Evolutionary conservation across 92 coral and sea anemone genomes (phyloP), one percentile per base, ranked within the genome.

Genomic region (Actinernus sp.): DNA sequence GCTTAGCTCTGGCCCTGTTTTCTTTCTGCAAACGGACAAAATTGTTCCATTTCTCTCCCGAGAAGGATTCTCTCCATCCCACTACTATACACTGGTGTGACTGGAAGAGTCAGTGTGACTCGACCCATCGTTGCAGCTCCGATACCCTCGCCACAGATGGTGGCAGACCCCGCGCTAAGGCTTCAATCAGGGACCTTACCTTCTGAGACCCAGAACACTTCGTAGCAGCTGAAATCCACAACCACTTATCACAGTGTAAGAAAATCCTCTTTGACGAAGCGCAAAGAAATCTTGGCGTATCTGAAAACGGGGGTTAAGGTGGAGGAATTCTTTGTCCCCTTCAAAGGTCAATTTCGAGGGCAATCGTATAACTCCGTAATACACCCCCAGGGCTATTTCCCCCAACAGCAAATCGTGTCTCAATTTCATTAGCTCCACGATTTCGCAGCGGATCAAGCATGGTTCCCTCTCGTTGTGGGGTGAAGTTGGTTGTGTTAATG

Each of bases 301-400:
- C 58, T 72, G 17, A 26, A 16, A 13, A 1, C 22, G 19, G 61
- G 70, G 47, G 50, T 58, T 4, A 29, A 49, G 24, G 52, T 59
- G 4, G 29, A 48, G 3, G 47, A 72, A 17, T 58, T 72, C 50
- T 72, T 59, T 31, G 22, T 32, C 58, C 58, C 24, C 18, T 71
- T 71, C 68, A 71, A 58, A 44, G 78, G 78, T 10, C 21, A 44
- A 16, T n/a, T n/a, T n/a, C n/a, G n/a, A n/a, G n/a, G n/a, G n/a
- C n/a, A n/a, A n/a, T n/a, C n/a, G n/a, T n/a, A n/a, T n/a, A n/a
- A n/a, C n/a, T n/a, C n/a, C n/a, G n/a, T n/a, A n/a, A n/a, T n/a
- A n/a, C n/a, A n/a, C 76, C 13, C 64, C 76, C 36, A 37, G 12
- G 17, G 62, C 46, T 28, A 36, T 20, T 6, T 68, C 55, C 12